A percentile compares a stretch with the other conserved stretches of the same genome.
Conservation (phyloP, 2,797 vertebrate species). For the Pseudopleuronectes americanus region DNA sequence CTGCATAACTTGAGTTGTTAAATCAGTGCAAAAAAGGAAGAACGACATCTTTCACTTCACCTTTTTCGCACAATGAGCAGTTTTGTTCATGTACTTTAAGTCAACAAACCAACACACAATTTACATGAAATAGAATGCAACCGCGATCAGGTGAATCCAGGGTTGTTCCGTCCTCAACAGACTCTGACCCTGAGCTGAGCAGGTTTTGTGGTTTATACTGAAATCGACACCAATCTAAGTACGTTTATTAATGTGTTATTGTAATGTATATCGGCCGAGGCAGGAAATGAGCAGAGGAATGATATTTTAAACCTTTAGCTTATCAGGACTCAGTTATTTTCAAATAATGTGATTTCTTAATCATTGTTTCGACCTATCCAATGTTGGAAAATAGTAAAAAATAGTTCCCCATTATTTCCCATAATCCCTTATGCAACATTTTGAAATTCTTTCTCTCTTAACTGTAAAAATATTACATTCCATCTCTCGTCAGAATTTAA, state of each 20-base stretch:
- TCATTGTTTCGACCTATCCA: not conserved
- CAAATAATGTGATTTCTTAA: not conserved
- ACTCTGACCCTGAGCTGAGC: not conserved
- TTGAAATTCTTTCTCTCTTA: not conserved
- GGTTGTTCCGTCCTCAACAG: not conserved
- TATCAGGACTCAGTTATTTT: not conserved
- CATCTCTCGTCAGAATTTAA: not conserved
- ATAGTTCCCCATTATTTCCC: too few species aligned
- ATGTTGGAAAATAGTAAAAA: not conserved
- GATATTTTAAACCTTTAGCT: not conserved
- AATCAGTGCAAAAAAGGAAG: not conserved
- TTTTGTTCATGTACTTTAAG: not conserved
- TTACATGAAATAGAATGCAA: not conserved
- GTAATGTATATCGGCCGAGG: too few species aligned
- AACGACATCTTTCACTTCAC: not conserved
- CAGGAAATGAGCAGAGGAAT: not conserved
- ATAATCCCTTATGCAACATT: not conserved
- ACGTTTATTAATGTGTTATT: not conserved
- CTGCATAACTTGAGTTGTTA: not conserved
- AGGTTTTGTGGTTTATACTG: not conserved
- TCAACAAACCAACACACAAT: not conserved
- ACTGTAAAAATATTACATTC: not conserved
- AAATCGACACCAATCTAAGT: not conserved
- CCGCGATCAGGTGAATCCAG: not conserved
- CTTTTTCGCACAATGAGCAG: not conserved